Base-by-base conservation (phyloP, 1,140 invertebrate genomes). In the Lanistes nyassanus region DNA sequence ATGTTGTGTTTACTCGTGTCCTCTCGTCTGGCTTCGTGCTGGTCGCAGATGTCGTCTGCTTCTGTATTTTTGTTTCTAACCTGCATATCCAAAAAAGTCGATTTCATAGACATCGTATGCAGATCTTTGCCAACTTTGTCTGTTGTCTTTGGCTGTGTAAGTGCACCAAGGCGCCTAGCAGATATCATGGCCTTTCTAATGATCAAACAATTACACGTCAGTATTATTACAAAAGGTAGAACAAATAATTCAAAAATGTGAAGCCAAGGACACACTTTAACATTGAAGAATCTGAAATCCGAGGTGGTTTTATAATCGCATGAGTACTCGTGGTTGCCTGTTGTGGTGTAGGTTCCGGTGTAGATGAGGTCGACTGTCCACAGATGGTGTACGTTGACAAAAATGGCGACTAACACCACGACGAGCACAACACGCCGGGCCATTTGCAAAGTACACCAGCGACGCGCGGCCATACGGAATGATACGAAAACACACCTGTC, bases 211-310 rank as follows among this genome's bases (percentile, higher is more conserved):
- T 85, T 83, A 51, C 80, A 81, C 23, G 78, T 51, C 6, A 84
- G 78, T 81, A 88, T 87, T 31, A 85, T 75, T 29, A 78, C 36
- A 74, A 88, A 87, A 2, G 87, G 87, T 2, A 87, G 58, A 13
- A 86, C 65, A 51, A 81, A 84, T 47, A 84, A 85, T 23, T 83
- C 65, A 65, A 78, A 79, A 19, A 86, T 80, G 65, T 88, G 86
- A 9, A 88, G 80, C 87, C 87, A 88, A 2, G 85, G 85, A 80
- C 83, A 87, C n/a, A 83, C 67, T 23, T 75, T 75, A n/a, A n/a
- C n/a, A n/a, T 42, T 68, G 56, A 6, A 80, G 29, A 47, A 85
- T n/a, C n/a, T 84, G 21, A 66, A 51, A 29, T 36, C 39, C n/a
- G n/a, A n/a, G n/a, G n/a, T n/a, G n/a, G n/a, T n/a, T n/a, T n/a